Evolutionary conservation across 2,113 vertebrate species (phyloP).

Genomic region (Shinisaurus crocodilurus): DNA sequence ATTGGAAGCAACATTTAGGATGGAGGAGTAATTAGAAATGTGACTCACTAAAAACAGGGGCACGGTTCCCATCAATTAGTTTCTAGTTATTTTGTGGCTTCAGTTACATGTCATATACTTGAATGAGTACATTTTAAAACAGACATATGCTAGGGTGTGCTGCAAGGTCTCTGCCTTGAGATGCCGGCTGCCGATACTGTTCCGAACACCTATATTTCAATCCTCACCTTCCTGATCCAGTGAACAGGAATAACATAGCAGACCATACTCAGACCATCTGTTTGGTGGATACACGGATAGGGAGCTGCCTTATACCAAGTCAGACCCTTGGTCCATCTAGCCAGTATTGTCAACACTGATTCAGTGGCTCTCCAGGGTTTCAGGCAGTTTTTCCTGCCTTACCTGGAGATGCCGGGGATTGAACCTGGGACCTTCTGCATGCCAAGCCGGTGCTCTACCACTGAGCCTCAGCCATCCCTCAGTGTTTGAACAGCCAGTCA

Average conservation of each 20-base stretch:
- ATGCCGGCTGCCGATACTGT: not conserved
- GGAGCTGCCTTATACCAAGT: too few species aligned
- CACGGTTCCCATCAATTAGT: not conserved
- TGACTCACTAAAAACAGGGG: not conserved
- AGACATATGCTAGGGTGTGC: not conserved
- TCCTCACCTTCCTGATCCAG: not conserved
- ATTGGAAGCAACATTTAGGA: constrained; percentile 33
- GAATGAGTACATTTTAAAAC: not conserved
- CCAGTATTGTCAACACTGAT: too few species aligned
- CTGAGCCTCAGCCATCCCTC: too few species aligned
- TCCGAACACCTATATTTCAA: not conserved
- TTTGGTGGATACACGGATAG: not conserved
- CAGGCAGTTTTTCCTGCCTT: too few species aligned
- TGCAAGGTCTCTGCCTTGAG: not conserved
- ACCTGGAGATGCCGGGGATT: too few species aligned
- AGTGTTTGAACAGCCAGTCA: not conserved
- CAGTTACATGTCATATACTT: not conserved
- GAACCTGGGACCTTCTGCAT: too few species aligned
- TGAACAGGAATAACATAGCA: not conserved
- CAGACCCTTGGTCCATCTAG: too few species aligned
- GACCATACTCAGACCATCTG: not conserved
- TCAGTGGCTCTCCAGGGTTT: too few species aligned
- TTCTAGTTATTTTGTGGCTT: not conserved
- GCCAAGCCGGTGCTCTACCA: too few species aligned
- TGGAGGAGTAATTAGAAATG: constrained; percentile 12